phyloP scores from a whole-genome alignment of 2,797 vertebrate species.

The Dendrocincla fuliginosa region DNA sequence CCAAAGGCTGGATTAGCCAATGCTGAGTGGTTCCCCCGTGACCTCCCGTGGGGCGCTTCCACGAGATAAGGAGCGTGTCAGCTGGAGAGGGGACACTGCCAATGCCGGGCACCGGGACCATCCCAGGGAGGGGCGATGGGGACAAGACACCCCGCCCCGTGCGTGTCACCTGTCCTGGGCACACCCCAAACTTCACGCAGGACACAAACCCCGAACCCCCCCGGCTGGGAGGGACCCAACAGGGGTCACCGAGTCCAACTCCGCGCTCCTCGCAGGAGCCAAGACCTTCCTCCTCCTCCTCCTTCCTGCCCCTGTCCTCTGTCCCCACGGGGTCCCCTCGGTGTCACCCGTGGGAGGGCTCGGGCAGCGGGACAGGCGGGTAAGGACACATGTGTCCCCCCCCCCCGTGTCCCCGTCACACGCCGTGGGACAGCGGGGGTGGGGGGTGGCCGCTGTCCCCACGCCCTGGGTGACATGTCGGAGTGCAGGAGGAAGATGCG shows the following conservation, averaged over 20 bases:
- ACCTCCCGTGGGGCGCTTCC: not conserved
- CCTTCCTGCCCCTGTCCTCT: not conserved
- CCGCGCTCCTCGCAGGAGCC: not conserved
- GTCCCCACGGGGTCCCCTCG: not conserved
- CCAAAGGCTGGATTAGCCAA: not conserved
- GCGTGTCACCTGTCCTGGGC: not conserved
- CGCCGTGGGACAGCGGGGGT: rapidly evolving
- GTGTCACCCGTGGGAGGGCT: rapidly evolving
- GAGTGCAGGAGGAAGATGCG: rapidly evolving
- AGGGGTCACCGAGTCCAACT: rapidly evolving
- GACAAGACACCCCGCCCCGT: not conserved
- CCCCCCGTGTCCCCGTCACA: rapidly evolving
- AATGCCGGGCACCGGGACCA: not conserved
- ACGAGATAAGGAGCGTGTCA: rapidly evolving
- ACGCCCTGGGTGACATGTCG: not conserved
- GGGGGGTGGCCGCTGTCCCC: not conserved
- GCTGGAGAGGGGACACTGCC: rapidly evolving
- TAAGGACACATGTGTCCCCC: too few relatives aligned
- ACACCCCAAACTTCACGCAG: not conserved
- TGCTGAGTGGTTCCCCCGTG: too few relatives aligned
- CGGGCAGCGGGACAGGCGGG: not conserved
- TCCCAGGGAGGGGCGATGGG: not conserved
- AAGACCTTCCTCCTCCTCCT: not conserved
- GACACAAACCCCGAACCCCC: too few relatives aligned
- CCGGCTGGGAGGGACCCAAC: not conserved